These are phyloP conservation scores for Apis cerana DNA, from an alignment of 1,140 invertebrate species.

Conservation along the genomic window DNA sequence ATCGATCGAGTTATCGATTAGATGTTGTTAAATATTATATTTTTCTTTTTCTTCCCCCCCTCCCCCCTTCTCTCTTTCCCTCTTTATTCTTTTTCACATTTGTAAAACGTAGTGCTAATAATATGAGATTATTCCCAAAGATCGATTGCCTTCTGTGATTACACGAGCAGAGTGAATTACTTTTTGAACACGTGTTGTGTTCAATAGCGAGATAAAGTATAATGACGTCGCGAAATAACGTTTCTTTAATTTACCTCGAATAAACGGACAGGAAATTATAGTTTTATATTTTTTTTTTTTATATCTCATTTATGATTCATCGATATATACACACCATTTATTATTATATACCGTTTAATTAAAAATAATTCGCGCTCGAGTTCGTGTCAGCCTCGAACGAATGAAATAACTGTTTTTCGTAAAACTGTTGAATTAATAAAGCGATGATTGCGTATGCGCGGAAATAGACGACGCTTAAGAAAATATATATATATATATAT, in stretches of 20 bases:
- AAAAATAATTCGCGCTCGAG: too few relatives aligned
- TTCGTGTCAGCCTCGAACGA: too few relatives aligned
- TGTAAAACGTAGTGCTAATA: background rate
- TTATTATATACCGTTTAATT: too few relatives aligned
- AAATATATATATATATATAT: too few relatives aligned
- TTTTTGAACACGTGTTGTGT: background rate
- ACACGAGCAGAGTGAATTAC: background rate
- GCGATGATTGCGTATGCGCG: too few relatives aligned
- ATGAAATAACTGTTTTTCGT: too few relatives aligned
- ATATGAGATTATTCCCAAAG: background rate
- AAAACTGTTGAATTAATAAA: too few relatives aligned
- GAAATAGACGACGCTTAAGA: too few relatives aligned
- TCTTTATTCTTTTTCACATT: background rate
- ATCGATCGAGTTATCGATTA: background rate
- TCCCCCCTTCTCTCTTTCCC: too few relatives aligned
- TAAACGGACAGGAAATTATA: background rate
- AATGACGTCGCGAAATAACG: background rate
- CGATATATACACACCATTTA: background rate
- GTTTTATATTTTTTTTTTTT: background rate
- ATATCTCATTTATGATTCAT: too few relatives aligned
- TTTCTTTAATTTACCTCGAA: background rate
- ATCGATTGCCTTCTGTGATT: background rate
- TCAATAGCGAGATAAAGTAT: background rate
- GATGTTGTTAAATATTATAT: too few relatives aligned
- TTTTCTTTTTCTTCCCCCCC: too few relatives aligned